phyloP scores from a whole-genome alignment of 2,888 invertebrate species.

The Apotomis turbidana region DNA sequence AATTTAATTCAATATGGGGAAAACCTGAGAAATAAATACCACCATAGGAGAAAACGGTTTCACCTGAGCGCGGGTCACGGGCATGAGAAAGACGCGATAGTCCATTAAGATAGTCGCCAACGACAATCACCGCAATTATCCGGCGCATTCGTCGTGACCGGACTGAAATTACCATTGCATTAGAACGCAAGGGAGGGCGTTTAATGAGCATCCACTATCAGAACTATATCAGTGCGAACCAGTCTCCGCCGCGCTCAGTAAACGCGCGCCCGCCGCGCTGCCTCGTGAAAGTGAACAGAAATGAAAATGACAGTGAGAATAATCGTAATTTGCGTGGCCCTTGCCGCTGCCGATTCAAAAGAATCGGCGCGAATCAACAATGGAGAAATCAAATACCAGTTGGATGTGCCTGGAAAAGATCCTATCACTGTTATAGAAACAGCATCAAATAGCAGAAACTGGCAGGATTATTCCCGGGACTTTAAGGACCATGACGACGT shows the following conservation, averaged over 20 bases:
- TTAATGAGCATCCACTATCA: constrained; percentile 77
- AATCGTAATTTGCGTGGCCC: constrained; percentile 62
- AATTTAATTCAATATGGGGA: neutral
- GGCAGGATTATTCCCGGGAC: constrained; percentile 57
- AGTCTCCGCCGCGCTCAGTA: constrained; percentile 71
- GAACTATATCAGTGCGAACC: constrained; percentile 77
- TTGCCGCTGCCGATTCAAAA: constrained; percentile 61
- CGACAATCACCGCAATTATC: constrained; percentile 80
- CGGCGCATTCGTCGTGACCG: constrained; percentile 80
- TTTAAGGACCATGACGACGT: constrained; percentile 57
- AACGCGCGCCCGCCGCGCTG: constrained; percentile 67
- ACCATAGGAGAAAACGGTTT: constrained; percentile 76
- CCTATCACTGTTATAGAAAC: constrained; percentile 85
- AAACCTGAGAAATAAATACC: constrained; percentile 59
- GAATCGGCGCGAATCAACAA: constrained; percentile 67
- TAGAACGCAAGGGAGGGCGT: constrained; percentile 75
- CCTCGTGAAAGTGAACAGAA: constrained; percentile 78
- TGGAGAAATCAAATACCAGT: constrained; percentile 76
- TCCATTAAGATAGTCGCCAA: constrained; percentile 77
- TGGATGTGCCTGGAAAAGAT: constrained; percentile 82
- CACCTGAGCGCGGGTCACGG: constrained; percentile 76
- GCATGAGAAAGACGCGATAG: constrained; percentile 75
- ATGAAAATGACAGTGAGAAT: constrained; percentile 76
- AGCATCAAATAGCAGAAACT: constrained; percentile 55
- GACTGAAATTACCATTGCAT: constrained; percentile 77